Evolutionary conservation across 2,797 vertebrate genomes (phyloP).

Genomic region (Sylvia borin): DNA sequence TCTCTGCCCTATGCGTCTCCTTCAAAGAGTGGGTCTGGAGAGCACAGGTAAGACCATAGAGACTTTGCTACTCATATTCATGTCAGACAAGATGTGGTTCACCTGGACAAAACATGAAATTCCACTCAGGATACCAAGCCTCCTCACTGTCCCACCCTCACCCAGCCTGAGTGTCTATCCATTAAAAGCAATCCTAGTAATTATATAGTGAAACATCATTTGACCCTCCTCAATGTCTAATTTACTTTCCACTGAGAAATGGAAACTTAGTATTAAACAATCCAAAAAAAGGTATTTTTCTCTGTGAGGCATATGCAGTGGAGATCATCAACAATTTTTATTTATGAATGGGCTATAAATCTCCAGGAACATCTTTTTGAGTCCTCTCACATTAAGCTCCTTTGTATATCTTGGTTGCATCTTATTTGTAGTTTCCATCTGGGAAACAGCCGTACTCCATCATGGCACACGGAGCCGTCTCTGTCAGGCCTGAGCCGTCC

Average conservation of each 20-base stretch:
- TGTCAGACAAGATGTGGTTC: not conserved
- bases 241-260: not conserved
- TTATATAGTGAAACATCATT: not conserved
- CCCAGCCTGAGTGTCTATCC: not conserved
- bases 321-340: not conserved
- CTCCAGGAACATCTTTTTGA: not conserved
- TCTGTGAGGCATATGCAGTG: not conserved
- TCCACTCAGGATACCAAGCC: accelerated
- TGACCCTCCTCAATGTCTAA: not conserved
- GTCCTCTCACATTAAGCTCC: not conserved
- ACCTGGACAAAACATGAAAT: not conserved
- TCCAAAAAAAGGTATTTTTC: not conserved
- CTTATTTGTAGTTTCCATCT: slow-evolving; percentile 38
- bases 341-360: not conserved
- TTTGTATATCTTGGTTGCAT: slow-evolving; percentile 17
- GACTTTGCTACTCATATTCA: not conserved
- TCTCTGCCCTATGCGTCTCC: not conserved
- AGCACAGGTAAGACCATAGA: not conserved
- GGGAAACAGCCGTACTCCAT: slow-evolving; percentile 47
- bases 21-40: not conserved
- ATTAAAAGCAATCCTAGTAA: not conserved
- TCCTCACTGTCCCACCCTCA: not conserved
- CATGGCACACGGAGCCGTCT: slow-evolving; percentile 53
- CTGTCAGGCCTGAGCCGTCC: slow-evolving; percentile 5
- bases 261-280: not conserved